phyloP scores from a whole-genome alignment of 2,888 invertebrate genomes.

The Lepidocyrtoides sp. region DNA sequence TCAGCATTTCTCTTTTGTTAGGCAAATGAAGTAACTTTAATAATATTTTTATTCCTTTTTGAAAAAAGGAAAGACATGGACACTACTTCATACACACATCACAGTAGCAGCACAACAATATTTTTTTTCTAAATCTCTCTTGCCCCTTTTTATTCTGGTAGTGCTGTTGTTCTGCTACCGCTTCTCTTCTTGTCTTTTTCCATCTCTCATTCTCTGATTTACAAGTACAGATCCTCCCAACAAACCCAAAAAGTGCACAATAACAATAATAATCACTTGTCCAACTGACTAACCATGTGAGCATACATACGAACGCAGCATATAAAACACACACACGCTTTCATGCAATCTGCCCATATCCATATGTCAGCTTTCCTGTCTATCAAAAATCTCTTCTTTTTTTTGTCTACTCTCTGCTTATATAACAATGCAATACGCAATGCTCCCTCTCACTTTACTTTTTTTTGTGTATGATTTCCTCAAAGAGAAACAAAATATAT shows the following conservation, averaged over 20 bases:
- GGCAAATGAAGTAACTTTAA: conserved; percentile 58
- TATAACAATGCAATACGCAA: neutral
- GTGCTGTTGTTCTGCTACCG: no score
- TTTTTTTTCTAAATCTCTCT: conserved; percentile 1
- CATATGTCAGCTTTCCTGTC: conserved; percentile 69
- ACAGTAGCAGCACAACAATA: conserved; percentile 35
- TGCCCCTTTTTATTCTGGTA: neutral
- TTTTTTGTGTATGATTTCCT: conserved; percentile 17
- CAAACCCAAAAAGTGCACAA: conserved; percentile 62
- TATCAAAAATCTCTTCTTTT: conserved; percentile 56
- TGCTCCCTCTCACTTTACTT: neutral
- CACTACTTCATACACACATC: no score
- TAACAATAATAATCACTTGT: conserved; percentile 74
- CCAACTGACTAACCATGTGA: conserved; percentile 33
- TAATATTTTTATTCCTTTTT: conserved; percentile 28
- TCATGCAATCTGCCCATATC: conserved; percentile 43
- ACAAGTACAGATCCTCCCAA: conserved; percentile 69
- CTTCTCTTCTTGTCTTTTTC: neutral
- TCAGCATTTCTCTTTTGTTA: conserved; percentile 69
- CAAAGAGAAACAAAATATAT: conserved; percentile 21
- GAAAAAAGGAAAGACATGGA: neutral
- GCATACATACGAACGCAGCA: neutral
- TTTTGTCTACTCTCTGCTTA: neutral
- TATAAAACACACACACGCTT: conserved; percentile 23
- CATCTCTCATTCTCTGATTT: conserved; percentile 52